These are phyloP conservation scores for Brachyistius frenatus DNA, from an alignment of 2,113 vertebrate species.

Conservation along the genomic window DNA sequence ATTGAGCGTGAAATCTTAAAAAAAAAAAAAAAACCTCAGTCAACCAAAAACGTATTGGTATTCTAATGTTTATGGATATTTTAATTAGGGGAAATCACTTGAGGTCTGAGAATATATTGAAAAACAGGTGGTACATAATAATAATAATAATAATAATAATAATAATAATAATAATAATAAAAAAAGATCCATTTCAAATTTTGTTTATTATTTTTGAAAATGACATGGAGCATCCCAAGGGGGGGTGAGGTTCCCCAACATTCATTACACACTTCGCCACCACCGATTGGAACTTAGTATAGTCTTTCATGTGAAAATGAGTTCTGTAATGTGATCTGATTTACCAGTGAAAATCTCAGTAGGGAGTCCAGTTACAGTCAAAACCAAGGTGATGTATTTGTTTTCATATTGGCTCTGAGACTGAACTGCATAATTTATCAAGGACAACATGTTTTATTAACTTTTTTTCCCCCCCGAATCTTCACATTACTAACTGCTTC, in stretches of 20 bases:
- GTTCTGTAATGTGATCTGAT: not conserved
- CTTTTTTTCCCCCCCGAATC: not conserved
- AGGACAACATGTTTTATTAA: not conserved
- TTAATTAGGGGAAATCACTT: not conserved
- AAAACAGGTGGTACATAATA: not conserved
- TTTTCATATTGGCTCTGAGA: not conserved
- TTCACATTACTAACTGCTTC: not conserved
- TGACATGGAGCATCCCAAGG: not conserved
- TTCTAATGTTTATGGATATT: conserved; percentile 4
- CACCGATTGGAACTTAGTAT: conserved; percentile 30
- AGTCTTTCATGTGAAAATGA: not conserved
- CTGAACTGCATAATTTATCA: not conserved
- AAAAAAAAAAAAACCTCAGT: no score
- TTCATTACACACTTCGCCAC: not conserved
- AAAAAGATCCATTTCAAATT: conserved; percentile 14
- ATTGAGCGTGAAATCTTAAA: not conserved
- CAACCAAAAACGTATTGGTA: not conserved
- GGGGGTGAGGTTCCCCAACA: not conserved
- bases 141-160: not conserved
- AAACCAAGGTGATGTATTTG: not conserved
- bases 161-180: not conserved
- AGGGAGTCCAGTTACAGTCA: not conserved
- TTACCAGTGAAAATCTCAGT: not conserved
- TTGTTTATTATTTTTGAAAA: conserved; percentile 28
- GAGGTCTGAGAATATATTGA: not conserved